These are phyloP conservation scores for Holothuria leucospilota DNA, from an alignment of 53 echinoderm and acorn worm genomes.

Conservation along the genomic window DNA sequence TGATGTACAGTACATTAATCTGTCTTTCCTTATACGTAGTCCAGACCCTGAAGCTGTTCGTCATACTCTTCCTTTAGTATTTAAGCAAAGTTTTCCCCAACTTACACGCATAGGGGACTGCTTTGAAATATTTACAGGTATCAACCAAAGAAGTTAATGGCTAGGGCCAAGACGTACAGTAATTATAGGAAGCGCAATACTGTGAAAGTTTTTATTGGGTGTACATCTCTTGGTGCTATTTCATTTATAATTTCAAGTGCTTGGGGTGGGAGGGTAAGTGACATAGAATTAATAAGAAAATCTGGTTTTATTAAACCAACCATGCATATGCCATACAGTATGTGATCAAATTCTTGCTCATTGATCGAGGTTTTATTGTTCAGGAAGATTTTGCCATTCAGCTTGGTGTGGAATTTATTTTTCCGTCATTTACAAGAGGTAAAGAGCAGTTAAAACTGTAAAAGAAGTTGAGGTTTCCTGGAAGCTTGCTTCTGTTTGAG, in stretches of 20 bases:
- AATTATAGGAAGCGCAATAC: conserved; percentile 54
- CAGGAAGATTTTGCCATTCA: conserved; percentile 42
- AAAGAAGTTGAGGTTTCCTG: conserved; percentile 48
- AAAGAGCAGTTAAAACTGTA: conserved; percentile 28
- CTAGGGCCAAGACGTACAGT: conserved; percentile 29
- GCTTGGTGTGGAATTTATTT: conserved; percentile 31
- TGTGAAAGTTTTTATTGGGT: conserved; percentile 49
- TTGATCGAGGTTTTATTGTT: conserved; percentile 37
- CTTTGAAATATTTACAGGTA: no score
- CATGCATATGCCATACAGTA: neutral
- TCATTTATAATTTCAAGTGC: conserved; percentile 34
- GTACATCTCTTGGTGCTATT: conserved; percentile 46
- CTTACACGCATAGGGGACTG: no score
- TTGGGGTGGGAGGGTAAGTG: conserved; percentile 51
- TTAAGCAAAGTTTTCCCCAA: no score
- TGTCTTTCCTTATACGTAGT: no score
- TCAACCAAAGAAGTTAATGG: neutral
- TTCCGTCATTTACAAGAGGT: conserved; percentile 50
- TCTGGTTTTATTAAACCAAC: conserved; percentile 33
- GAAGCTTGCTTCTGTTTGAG: conserved; percentile 18
- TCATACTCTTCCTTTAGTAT: no score
- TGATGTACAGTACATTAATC: no score
- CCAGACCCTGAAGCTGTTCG: no score
- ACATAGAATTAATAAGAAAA: conserved; percentile 35
- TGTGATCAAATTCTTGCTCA: conserved; percentile 52